Percentiles rank a stretch among this genome's conserved stretches.
phyloP scores from a whole-genome alignment of 2,797 vertebrate genomes.

The Atherinosoma microstoma region DNA sequence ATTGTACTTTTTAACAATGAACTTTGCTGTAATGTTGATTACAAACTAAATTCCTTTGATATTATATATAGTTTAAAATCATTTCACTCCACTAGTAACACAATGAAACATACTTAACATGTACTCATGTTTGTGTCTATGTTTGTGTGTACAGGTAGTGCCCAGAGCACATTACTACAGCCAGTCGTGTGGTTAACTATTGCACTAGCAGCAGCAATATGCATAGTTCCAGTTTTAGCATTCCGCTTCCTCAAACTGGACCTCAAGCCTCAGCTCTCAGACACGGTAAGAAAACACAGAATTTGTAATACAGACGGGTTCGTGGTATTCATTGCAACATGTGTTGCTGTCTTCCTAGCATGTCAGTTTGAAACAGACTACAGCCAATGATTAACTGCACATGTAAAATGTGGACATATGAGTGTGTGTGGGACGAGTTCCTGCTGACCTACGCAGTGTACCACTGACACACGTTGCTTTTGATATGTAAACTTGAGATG shows the following conservation, averaged over 20 bases:
- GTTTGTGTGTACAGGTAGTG: slow-evolving; percentile 83
- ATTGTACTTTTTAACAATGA: too few species aligned
- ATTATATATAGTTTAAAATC: slow-evolving; percentile 11
- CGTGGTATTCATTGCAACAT: slow-evolving; percentile 37
- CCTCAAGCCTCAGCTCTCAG: slow-evolving; percentile 92
- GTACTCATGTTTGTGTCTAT: slow-evolving; percentile 26
- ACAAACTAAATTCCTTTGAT: background rate
- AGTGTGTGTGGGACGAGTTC: background rate
- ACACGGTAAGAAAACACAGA: slow-evolving; percentile 86
- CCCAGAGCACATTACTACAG: slow-evolving; percentile 90
- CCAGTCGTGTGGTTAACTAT: slow-evolving; percentile 95
- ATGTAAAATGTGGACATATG: background rate
- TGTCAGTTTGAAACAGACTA: slow-evolving; percentile 1
- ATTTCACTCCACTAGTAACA: slow-evolving; percentile 11
- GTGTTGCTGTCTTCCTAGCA: background rate
- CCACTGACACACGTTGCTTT: slow-evolving; percentile 17
- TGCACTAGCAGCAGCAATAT: slow-evolving; percentile 89
- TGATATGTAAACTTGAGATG: background rate
- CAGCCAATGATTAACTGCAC: slow-evolving; percentile 55
- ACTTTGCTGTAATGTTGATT: background rate
- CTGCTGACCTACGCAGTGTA: slow-evolving; percentile 46
- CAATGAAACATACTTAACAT: background rate
- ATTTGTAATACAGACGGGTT: slow-evolving; percentile 21
- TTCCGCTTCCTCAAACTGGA: slow-evolving; percentile 95
- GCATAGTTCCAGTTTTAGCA: slow-evolving; percentile 92